Percentiles rank a stretch among this genome's conserved stretches.
Conservation (phyloP, 2,888 invertebrate species). For the Beris morrisii region DNA sequence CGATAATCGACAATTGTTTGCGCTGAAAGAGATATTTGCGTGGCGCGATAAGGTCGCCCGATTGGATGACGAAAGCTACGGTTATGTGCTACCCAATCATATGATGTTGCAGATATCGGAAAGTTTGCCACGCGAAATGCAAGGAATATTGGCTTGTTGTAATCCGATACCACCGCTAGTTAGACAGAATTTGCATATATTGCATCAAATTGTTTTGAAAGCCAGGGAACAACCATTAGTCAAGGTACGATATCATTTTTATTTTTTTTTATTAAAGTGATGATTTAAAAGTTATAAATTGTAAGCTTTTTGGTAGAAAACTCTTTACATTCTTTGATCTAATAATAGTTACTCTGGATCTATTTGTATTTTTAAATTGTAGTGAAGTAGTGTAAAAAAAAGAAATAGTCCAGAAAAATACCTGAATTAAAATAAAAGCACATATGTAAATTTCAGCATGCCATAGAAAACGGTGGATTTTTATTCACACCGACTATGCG, state of each 20-base stretch:
- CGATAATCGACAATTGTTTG: constrained; percentile 81
- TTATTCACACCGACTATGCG: too few relatives aligned
- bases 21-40: constrained; percentile 75
- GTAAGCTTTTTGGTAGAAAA: background rate
- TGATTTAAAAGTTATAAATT: background rate
- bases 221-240: constrained; percentile 71
- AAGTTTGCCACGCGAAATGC: constrained; percentile 83
- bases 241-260: constrained; percentile 53
- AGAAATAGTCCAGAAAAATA: too few relatives aligned
- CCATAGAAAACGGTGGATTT: too few relatives aligned
- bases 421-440: too few relatives aligned
- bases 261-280: background rate
- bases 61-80: constrained; percentile 86
- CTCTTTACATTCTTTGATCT: too few relatives aligned
- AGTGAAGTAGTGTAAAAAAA: too few relatives aligned
- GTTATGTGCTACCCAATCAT: constrained; percentile 93
- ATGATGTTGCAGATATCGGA: constrained; percentile 92
- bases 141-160: constrained; percentile 91
- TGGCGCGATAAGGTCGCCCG: constrained; percentile 90
- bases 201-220: constrained; percentile 69
- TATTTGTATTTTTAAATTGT: too few relatives aligned
- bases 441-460: too few relatives aligned
- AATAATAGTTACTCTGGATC: too few relatives aligned
- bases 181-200: constrained; percentile 59
- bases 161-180: constrained; percentile 84